Percentiles rank a stretch among this genome's conserved stretches.
phyloP scores from a whole-genome alignment of 2,797 vertebrate species.

The Sebastes itinus region DNA sequence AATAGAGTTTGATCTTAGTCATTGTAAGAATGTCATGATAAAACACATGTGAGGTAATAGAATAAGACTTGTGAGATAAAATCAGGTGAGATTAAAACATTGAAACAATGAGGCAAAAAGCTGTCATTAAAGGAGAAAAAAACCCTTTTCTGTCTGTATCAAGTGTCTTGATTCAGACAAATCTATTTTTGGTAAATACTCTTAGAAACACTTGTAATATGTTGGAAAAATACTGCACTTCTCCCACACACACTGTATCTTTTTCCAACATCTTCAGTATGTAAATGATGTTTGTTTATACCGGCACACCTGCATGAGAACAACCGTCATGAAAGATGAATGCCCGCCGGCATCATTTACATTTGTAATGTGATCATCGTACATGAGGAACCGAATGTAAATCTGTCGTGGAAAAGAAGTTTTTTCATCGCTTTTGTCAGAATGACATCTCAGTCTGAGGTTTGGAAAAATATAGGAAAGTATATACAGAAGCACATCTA shows the following conservation, averaged over 20 bases:
- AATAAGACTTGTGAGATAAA: not conserved
- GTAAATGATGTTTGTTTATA: slow-evolving; percentile 26
- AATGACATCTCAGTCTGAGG: not conserved
- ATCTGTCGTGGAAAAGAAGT: not conserved
- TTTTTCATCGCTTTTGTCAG: not conserved
- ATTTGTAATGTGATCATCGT: slow-evolving; percentile 20
- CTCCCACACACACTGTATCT: not conserved
- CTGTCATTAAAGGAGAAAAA: not conserved
- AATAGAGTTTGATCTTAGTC: not conserved
- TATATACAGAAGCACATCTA: not conserved
- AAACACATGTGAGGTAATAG: not conserved
- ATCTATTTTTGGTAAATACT: not conserved
- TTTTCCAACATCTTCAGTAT: not conserved
- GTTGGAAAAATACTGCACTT: not conserved
- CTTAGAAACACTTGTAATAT: not conserved
- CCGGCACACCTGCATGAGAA: slow-evolving; percentile 11
- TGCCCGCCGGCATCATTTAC: slow-evolving; percentile 36
- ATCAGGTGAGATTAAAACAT: not conserved
- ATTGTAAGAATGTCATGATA: not conserved
- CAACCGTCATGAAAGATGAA: slow-evolving; percentile 25
- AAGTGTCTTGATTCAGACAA: not conserved
- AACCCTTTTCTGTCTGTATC: not conserved
- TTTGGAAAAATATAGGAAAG: not conserved
- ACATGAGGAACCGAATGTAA: not conserved
- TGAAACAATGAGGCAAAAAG: not conserved